These are phyloP conservation scores for Geotrupes spiniger DNA, from an alignment of 2,888 invertebrate species.

Conservation along the genomic window DNA sequence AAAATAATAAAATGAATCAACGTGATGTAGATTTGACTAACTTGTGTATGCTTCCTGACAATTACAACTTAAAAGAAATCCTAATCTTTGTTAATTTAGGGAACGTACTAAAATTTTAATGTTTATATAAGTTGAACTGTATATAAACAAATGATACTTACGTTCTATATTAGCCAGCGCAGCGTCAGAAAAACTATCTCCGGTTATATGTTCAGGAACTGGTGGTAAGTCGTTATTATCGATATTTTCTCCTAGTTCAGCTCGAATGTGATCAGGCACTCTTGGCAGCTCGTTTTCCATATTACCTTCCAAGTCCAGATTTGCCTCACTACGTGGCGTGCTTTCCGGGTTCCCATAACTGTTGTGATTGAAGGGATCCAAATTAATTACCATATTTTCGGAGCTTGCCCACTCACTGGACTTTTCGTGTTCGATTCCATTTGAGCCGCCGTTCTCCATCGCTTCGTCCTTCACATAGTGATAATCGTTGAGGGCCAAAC, in stretches of 20 bases:
- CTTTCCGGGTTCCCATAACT: conserved; percentile 31
- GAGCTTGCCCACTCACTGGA: conserved; percentile 36
- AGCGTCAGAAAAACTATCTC: conserved; percentile 34
- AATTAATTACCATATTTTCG: conserved; percentile 59
- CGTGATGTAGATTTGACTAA: no score
- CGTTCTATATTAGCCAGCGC: conserved; percentile 8
- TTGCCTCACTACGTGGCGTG: conserved; percentile 20
- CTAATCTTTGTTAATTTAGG: no score
- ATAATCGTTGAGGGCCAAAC: conserved; percentile 35
- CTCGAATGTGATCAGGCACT: conserved; percentile 53
- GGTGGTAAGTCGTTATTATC: conserved; percentile 31
- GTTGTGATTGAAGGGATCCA: conserved; percentile 58
- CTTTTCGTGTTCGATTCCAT: conserved; percentile 31
- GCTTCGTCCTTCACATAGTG: conserved; percentile 29
- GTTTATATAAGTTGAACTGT: no score
- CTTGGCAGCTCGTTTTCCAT: conserved; percentile 49
- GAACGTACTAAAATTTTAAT: no score
- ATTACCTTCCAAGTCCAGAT: conserved; percentile 30
- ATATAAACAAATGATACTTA: conserved; percentile 2
- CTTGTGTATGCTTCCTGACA: no score
- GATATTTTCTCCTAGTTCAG: conserved; percentile 23
- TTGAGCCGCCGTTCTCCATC: conserved; percentile 20
- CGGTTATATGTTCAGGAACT: conserved; percentile 41
- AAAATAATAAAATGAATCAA: no score
- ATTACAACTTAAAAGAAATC: no score